These are phyloP conservation scores for Dryobotodes eremita DNA, from an alignment of 2,888 invertebrate species.

Conservation along the genomic window DNA sequence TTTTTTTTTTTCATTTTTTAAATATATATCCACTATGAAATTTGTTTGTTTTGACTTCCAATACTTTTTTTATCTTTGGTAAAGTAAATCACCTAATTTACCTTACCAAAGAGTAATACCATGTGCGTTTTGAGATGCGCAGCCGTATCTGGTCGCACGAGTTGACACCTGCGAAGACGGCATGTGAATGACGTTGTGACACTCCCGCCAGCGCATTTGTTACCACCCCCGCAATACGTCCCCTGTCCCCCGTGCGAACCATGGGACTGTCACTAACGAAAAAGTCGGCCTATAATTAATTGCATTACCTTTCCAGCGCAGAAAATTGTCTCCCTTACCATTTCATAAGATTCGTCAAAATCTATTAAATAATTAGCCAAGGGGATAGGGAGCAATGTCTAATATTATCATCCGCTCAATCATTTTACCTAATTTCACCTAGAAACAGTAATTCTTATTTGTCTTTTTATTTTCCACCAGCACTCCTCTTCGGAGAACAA, in stretches of 20 bases:
- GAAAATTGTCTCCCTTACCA: not conserved
- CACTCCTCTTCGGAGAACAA: conserved; percentile 95
- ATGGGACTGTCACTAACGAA: not conserved
- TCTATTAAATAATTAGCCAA: not conserved
- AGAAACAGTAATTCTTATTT: not conserved
- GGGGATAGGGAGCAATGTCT: not conserved
- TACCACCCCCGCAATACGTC: not conserved
- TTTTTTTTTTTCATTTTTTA: not conserved
- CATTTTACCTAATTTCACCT: not conserved
- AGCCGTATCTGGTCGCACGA: not conserved
- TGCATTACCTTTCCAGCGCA: too few species aligned
- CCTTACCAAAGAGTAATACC: not conserved
- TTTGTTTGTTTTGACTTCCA: not conserved
- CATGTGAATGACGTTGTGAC: too few species aligned
- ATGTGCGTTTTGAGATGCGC: too few species aligned
- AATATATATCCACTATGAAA: not conserved
- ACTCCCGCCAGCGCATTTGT: too few species aligned
- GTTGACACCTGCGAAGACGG: not conserved
- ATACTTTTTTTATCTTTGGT: not conserved
- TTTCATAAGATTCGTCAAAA: not conserved
- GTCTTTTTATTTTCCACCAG: conserved; percentile 82
- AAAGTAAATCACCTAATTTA: too few species aligned
- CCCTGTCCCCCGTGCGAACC: not conserved
- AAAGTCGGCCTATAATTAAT: not conserved
- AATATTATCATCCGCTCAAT: not conserved